Percentiles rank a stretch among this genome's conserved stretches.
Evolutionary conservation across 2,113 vertebrate genomes (phyloP).

Genomic region (Daubentonia madagascariensis): DNA sequence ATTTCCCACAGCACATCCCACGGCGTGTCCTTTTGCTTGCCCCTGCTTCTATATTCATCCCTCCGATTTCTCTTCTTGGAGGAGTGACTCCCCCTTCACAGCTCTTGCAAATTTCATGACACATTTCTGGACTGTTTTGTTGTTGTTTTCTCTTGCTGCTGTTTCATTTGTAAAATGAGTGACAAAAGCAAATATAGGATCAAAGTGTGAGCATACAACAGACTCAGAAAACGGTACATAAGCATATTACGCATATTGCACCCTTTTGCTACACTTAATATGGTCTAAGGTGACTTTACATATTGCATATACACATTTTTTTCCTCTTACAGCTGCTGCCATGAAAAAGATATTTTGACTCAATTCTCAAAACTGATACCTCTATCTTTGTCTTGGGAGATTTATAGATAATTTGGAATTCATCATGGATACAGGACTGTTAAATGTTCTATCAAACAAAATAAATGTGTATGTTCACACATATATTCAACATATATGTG

Average conservation of each 20-base stretch:
- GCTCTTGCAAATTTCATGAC: constrained; percentile 44
- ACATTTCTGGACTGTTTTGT: constrained; percentile 53
- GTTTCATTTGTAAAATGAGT: constrained; percentile 36
- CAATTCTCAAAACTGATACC: neutral
- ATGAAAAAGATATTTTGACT: neutral
- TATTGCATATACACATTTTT: neutral
- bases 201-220: constrained; percentile 22
- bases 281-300: neutral
- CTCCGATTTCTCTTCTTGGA: neutral
- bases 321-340: neutral
- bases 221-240: neutral
- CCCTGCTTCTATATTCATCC: neutral
- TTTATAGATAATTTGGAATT: neutral
- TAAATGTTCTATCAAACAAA: neutral
- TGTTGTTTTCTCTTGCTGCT: constrained; percentile 4
- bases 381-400: neutral
- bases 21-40: neutral
- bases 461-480: neutral
- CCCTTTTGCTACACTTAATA: neutral
- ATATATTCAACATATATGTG: neutral
- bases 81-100: neutral
- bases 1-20: neutral
- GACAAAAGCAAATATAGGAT: constrained; percentile 14
- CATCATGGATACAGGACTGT: neutral
- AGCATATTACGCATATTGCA: neutral